Base-by-base conservation (phyloP, 2,797 vertebrate genomes). In the Catharus ustulatus region DNA sequence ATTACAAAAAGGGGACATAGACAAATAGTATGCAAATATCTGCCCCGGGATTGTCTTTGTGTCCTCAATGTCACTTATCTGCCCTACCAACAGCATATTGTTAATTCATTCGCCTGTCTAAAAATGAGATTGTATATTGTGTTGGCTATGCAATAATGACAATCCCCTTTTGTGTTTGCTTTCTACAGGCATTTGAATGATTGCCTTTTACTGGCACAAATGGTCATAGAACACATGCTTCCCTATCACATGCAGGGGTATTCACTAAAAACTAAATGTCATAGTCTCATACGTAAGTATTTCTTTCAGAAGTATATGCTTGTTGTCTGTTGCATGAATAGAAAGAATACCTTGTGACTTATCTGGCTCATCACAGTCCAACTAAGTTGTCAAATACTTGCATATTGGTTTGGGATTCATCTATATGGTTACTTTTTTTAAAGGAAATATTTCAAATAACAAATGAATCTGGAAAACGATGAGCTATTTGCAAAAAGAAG, bases 111-210 rank as follows among this genome's bases (percentile, higher is more conserved):
- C 4, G 14, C 18, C 43, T 88, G 55, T 78, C 91, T 92, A 91
- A 88, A 94, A 94, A 93, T 73, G 38, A 59, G 49, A 83, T 62
- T 90, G 46, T 93, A 71, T 96, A 95, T 91, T 76, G 21, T 84
- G 24, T 64, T 86, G 74, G 61, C 54, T 94, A 45, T 1, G 1
- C 73, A 62, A 92, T 84, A 93, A 95, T 90, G 68, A 80, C 80
- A 94, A 87, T 82, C 46, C 13, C 11, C n/a, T 86, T 66, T 95
- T 75, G 49, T 94, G 43, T 92, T 87, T 95, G 57, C 40, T 81
- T 94, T 87, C 84, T 43, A 76, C 54, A 87, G 51, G 49, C 66
- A 82, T 91, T 90, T 95, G 77, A 93, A 87, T 77, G 42, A 85
- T 87, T 89, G 79, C 40, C 51, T 96, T 95, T 92, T 72, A 58